Evolutionary conservation across 2,797 vertebrate species (phyloP).

Genomic region (Threskiornis aethiopicus): DNA sequence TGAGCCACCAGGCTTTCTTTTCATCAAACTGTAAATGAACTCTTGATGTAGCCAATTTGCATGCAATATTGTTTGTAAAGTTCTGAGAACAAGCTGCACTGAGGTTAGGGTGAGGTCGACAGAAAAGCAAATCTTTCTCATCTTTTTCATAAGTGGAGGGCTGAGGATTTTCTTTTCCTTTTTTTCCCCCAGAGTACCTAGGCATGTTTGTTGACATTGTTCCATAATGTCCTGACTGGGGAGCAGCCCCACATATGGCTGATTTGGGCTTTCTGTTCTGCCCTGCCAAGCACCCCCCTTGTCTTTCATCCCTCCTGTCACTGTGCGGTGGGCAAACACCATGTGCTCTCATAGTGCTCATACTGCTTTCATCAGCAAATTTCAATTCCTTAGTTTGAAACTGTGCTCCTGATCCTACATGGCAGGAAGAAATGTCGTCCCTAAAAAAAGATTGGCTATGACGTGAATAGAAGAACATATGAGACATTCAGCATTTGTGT

Average conservation of each 20-base stretch:
- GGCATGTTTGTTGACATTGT: neutral
- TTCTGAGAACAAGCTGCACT: neutral
- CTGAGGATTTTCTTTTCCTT: neutral
- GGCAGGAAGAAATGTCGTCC: neutral
- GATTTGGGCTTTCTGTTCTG: neutral
- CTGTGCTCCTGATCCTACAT: neutral
- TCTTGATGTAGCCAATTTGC: neutral
- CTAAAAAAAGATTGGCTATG: neutral
- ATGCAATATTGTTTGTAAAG: neutral
- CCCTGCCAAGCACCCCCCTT: accelerated
- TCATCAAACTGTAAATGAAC: neutral
- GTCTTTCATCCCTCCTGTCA: neutral
- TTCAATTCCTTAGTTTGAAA: neutral
- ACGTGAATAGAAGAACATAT: neutral
- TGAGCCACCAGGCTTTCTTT: neutral
- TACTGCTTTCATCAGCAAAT: neutral
- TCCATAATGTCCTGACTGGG: neutral
- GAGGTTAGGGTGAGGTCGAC: neutral
- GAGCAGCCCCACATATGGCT: neutral
- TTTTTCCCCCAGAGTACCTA: neutral
- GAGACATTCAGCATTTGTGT: neutral
- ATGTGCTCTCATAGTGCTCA: accelerated
- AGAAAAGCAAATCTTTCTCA: neutral
- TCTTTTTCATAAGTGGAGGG: neutral
- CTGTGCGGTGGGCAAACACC: neutral